These are phyloP conservation scores for Cyphomyrus plagiostoma DNA, from an alignment of 2,113 vertebrate genomes.

Conservation along the genomic window DNA sequence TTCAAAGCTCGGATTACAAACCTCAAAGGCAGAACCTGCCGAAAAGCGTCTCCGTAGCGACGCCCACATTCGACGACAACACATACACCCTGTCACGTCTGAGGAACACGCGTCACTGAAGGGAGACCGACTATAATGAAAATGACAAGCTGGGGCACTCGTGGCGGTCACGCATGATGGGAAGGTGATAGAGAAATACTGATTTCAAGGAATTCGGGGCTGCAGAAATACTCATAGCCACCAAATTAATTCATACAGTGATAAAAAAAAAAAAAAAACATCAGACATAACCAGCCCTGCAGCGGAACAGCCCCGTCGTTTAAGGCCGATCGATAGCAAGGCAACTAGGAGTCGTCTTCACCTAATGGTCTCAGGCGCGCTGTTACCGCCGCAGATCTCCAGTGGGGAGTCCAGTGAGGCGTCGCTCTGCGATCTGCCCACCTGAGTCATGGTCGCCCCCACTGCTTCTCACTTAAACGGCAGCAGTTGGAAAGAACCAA, in stretches of 20 bases:
- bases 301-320: too few species aligned
- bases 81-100: not conserved
- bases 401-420: not conserved
- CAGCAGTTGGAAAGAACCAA: not conserved
- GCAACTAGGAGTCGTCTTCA: not conserved
- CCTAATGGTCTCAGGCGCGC: not conserved
- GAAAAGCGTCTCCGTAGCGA: not conserved
- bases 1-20: not conserved
- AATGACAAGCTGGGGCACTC: not conserved
- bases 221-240: not conserved
- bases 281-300: not conserved
- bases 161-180: constrained; percentile 14
- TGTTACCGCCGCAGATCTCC: not conserved
- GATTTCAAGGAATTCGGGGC: constrained; percentile 18
- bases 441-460: not conserved
- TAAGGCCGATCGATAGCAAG: not conserved
- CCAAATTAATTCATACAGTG: not conserved
- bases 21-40: not conserved
- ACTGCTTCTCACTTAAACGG: not conserved
- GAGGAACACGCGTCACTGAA: not conserved
- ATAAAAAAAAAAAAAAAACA: not conserved
- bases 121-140: not conserved
- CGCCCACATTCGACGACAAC: not conserved
- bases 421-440: not conserved
- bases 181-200: constrained; percentile 46